Conservation (phyloP, 2,113 vertebrate genomes). For the Lota lota region DNA sequence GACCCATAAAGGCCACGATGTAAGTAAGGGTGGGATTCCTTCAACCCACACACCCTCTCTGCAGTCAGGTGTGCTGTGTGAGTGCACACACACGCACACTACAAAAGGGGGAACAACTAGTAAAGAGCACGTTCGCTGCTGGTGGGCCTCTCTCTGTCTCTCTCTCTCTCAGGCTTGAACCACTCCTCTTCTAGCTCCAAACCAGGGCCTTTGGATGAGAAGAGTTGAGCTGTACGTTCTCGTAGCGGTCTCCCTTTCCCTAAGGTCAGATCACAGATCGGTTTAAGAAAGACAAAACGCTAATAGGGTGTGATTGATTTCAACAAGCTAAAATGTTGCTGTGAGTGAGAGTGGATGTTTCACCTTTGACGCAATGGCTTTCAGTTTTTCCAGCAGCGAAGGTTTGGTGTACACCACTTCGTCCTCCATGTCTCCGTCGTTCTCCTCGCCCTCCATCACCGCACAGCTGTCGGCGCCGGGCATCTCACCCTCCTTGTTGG, state of each 20-base stretch:
- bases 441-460: slow-evolving; percentile 97
- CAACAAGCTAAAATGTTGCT: slow-evolving; percentile 15
- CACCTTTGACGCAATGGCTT: slow-evolving; percentile 92
- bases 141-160: slow-evolving; percentile 27
- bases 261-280: slow-evolving; percentile 51
- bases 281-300: slow-evolving; percentile 25
- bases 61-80: slow-evolving; percentile 14
- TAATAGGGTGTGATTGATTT: slow-evolving; percentile 4
- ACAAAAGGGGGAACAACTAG: slow-evolving; percentile 33
- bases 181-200: slow-evolving; percentile 65
- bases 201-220: slow-evolving; percentile 86
- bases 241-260: slow-evolving; percentile 89
- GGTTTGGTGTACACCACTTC: slow-evolving; percentile 92
- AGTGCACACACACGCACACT: slow-evolving; percentile 35
- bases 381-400: slow-evolving; percentile 89
- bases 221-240: slow-evolving; percentile 93
- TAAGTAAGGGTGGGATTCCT: slow-evolving; percentile 29
- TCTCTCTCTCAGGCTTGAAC: neutral
- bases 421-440: slow-evolving; percentile 93
- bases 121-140: slow-evolving; percentile 34
- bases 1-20: slow-evolving; percentile 53
- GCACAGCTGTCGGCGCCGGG: slow-evolving; percentile 96
- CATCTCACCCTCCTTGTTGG: slow-evolving; percentile 93
- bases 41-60: slow-evolving; percentile 17
- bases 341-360: slow-evolving; percentile 26